Evolutionary conservation across 2,797 vertebrate species (phyloP).

Genomic region (Stomatorhinus walkeri): DNA sequence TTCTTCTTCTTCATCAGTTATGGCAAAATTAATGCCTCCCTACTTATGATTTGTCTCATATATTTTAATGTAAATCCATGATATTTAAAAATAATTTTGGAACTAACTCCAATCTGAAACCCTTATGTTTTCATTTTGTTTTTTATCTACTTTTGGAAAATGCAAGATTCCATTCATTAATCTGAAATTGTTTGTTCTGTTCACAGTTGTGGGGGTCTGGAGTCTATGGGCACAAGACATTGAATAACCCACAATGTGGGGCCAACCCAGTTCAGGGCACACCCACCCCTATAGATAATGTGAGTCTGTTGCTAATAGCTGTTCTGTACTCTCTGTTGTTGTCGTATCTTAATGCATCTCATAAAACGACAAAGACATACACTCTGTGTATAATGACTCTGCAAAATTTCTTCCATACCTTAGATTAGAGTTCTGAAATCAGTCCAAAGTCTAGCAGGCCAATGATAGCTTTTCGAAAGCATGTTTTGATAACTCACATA

Average conservation of each 20-base stretch:
- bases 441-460: neutral
- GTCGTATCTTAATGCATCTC: neutral
- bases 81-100: neutral
- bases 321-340: neutral
- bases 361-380: neutral
- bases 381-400: neutral
- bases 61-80: neutral
- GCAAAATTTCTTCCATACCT: neutral
- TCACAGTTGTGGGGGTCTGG: neutral
- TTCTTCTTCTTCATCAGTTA: neutral
- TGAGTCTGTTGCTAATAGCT: neutral
- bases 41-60: neutral
- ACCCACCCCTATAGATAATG: neutral
- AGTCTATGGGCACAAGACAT: neutral
- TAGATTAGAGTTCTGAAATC: neutral
- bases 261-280: neutral
- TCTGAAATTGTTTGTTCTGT: neutral
- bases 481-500: neutral
- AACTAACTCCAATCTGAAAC: neutral
- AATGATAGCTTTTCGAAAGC: neutral
- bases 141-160: neutral
- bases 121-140: neutral
- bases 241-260: neutral
- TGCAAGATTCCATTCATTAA: neutral
- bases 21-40: neutral